phyloP scores from a whole-genome alignment of 2,797 vertebrate genomes.

The Uromys caudimaculatus region DNA sequence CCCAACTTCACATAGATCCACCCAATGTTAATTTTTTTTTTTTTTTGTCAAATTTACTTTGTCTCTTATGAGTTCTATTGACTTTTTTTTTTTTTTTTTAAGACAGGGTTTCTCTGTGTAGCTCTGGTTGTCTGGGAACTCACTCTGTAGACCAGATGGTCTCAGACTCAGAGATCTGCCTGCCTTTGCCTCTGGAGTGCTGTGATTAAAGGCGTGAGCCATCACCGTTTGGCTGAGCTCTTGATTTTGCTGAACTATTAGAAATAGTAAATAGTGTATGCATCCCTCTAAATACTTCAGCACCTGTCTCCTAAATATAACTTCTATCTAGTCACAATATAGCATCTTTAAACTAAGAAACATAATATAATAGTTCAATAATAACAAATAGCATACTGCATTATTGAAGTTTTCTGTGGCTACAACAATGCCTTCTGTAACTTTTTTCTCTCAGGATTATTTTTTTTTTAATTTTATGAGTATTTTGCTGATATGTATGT shows the following conservation, averaged over 20 bases:
- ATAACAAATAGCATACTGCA: not conserved
- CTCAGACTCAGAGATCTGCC: not conserved
- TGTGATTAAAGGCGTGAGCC: not conserved
- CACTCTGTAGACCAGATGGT: not conserved
- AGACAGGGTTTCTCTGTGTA: not conserved
- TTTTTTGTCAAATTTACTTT: slow-evolving; percentile 10
- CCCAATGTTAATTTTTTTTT: not conserved
- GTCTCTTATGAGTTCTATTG: not conserved
- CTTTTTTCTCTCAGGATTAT: not conserved
- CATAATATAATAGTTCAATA: not conserved
- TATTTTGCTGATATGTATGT: not conserved
- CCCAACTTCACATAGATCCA: not conserved
- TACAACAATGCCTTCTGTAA: slow-evolving; percentile 27
- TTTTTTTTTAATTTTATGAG: not conserved
- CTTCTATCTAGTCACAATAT: not conserved
- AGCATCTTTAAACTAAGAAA: slow-evolving; percentile 11
- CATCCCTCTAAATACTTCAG: not conserved
- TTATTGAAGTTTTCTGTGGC: not conserved
- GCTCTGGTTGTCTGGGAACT: not conserved
- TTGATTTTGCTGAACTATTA: slow-evolving; percentile 25
- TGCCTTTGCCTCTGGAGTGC: not conserved
- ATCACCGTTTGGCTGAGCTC: not conserved
- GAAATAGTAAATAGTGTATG: not conserved
- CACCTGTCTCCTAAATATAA: not conserved
- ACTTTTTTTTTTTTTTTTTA: not conserved